These are phyloP conservation scores for Acheta domesticus DNA, from an alignment of 2,888 invertebrate species.

Conservation along the genomic window DNA sequence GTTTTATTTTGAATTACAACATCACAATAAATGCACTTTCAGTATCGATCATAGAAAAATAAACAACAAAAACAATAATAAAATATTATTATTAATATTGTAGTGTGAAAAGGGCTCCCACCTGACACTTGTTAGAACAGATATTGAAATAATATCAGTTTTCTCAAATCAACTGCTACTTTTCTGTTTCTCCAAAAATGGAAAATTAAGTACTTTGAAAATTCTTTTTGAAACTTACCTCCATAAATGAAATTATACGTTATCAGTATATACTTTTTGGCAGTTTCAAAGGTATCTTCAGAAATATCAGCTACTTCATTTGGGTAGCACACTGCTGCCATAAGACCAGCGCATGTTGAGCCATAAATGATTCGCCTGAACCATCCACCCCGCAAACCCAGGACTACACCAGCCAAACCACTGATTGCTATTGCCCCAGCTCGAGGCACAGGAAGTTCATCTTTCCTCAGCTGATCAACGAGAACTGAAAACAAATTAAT, in stretches of 20 bases:
- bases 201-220: not conserved
- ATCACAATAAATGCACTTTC: too few species aligned
- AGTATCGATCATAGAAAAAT: too few species aligned
- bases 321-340: constrained; percentile 70
- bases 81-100: too few species aligned
- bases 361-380: constrained; percentile 64
- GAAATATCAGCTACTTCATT: constrained; percentile 59
- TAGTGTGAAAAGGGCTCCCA: too few species aligned
- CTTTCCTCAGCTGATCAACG: constrained; percentile 69
- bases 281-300: constrained; percentile 53
- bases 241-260: constrained; percentile 74
- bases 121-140: too few species aligned
- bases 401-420: constrained; percentile 70
- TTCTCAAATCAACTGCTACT: not conserved
- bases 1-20: too few species aligned
- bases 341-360: constrained; percentile 60
- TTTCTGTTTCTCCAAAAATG: not conserved
- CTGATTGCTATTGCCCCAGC: constrained; percentile 74
- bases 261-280: constrained; percentile 64
- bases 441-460: constrained; percentile 70
- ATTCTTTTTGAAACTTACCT: constrained; percentile 52
- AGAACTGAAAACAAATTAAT: constrained; percentile 51
- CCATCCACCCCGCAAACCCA: constrained; percentile 67
- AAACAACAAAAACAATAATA: too few species aligned
- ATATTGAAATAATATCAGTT: too few species aligned